phyloP scores from a whole-genome alignment of 2,113 vertebrate species.

The Phodopus roborovskii region DNA sequence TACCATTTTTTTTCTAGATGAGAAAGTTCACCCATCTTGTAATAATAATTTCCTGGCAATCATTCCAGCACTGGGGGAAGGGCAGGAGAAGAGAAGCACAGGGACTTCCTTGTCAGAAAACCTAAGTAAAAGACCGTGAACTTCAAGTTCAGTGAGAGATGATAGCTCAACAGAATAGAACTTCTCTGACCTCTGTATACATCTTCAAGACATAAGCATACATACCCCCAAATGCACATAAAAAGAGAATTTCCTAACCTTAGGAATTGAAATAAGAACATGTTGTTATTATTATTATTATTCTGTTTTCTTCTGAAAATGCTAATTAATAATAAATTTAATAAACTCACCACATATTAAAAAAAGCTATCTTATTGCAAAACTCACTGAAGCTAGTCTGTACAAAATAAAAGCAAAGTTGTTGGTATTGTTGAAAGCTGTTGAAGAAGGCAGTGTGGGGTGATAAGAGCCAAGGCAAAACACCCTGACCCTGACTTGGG shows the following conservation, averaged over 20 bases:
- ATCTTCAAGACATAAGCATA: background rate
- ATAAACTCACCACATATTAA: constrained; percentile 26
- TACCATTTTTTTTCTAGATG: background rate
- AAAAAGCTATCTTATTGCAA: background rate
- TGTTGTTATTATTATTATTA: background rate
- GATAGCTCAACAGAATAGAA: background rate
- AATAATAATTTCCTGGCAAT: background rate
- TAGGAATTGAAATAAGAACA: constrained; percentile 34
- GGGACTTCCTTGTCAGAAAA: background rate
- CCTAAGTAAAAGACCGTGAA: background rate
- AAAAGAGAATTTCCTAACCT: background rate
- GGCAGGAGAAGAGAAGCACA: background rate
- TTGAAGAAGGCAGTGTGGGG: background rate
- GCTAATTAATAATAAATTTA: constrained; percentile 32
- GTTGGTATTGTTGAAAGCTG: background rate
- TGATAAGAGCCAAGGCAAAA: no score
- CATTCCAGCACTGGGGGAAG: no score
- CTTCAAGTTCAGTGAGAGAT: background rate
- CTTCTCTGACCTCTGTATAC: background rate
- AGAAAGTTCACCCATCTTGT: background rate
- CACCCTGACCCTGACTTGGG: no score
- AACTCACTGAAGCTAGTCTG: constrained; percentile 7
- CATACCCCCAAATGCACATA: background rate
- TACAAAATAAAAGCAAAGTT: constrained; percentile 37
- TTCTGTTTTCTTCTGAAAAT: constrained; percentile 25